phyloP scores from a whole-genome alignment of 2,888 invertebrate species.

The Cabera pusaria region DNA sequence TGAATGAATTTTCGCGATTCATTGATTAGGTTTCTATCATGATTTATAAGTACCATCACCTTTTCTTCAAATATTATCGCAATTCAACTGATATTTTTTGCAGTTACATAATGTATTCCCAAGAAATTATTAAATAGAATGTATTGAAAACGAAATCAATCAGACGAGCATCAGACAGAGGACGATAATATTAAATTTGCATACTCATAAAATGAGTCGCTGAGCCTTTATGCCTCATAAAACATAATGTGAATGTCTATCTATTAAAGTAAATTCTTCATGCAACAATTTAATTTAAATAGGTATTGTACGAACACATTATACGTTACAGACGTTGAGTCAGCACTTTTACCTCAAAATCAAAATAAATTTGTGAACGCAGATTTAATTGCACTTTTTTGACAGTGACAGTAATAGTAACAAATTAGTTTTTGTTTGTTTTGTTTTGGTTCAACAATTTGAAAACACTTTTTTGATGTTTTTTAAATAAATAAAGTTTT shows the following conservation, averaged over 20 bases:
- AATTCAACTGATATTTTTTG: too few species aligned
- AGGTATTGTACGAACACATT: background rate
- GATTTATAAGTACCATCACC: slow-evolving; percentile 1
- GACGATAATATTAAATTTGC: slow-evolving; percentile 35
- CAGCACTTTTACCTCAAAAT: slow-evolving; percentile 8
- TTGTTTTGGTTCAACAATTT: too few species aligned
- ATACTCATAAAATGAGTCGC: slow-evolving; percentile 33
- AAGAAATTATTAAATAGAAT: too few species aligned
- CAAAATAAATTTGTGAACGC: slow-evolving; percentile 1
- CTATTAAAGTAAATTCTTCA: slow-evolving; percentile 13
- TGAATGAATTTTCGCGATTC: slow-evolving; percentile 28
- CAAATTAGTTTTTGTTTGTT: background rate
- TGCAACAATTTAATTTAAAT: too few species aligned
- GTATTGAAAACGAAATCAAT: too few species aligned
- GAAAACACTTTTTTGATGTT: too few species aligned
- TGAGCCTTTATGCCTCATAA: slow-evolving; percentile 23
- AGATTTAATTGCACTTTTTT: background rate
- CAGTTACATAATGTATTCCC: too few species aligned
- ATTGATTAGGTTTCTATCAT: slow-evolving; percentile 27
- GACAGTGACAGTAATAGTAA: slow-evolving; percentile 10
- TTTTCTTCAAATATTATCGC: too few species aligned
- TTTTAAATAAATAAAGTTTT: too few species aligned
- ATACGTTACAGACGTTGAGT: slow-evolving; percentile 9
- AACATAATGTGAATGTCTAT: slow-evolving; percentile 18
- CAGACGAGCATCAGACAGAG: too few species aligned